Base-by-base conservation (phyloP, 2,113 vertebrate species). In the Symphodus melops region DNA sequence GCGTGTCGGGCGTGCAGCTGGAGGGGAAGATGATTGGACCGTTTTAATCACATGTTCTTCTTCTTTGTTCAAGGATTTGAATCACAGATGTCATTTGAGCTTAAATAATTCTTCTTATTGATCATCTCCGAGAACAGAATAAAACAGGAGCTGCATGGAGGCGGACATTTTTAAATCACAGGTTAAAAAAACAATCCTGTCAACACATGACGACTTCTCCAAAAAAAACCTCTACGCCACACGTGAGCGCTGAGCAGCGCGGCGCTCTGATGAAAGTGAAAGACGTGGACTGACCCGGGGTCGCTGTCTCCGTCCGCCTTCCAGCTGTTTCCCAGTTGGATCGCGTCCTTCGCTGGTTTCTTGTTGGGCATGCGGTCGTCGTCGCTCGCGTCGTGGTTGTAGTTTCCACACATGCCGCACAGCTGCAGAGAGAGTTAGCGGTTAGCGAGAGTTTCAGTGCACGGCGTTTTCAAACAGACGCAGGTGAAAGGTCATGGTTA, bases 371-470 rank as follows among this genome's bases (percentile, higher is more conserved):
- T 96, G 77, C 94, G 75, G 49, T 94, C 85, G 17, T 97, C 96
- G 4, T 96, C 96, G 0, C 80, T 68, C 2, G 73, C 53, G 62
- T 95, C 77, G 0, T 86, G 78, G 1, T 96, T 96, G 90, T 94
- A 96, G 85, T 96, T 96, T 0, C 96, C 96, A 0, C 96, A 97
- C 88, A 96, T 89, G 4, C 96, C 96, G 0, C 96, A 96, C 49
- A 96, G 88, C 96, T 96, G 65, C 9, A 68, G 70, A 60, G 14
- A 2, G 64, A 37, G 17, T 39, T 28, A 17, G 51, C 3, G 3
- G 1, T 3, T n/a, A n/a, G 0, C 51, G 9, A 62, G 5, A 17
- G 21, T 48, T 57, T 33, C 10, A 55, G 6, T 13, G 25, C 28
- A 4, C 5, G 9, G 4, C 28, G 25, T 5, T 5, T 10, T 7